These are phyloP conservation scores for Diploptera punctata DNA, from an alignment of 2,888 invertebrate species.

Conservation along the genomic window DNA sequence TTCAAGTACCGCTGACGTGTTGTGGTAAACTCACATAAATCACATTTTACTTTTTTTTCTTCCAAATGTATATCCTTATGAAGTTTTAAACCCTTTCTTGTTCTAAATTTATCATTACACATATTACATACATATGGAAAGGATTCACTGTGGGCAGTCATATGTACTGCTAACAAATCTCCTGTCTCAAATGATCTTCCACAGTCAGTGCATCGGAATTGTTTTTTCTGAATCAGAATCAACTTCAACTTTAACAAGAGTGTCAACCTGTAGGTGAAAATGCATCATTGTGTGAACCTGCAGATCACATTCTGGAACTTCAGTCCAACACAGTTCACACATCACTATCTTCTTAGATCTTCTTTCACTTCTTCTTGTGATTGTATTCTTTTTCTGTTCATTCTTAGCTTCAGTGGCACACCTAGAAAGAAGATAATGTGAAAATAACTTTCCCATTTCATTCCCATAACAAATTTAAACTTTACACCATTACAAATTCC, in stretches of 20 bases:
- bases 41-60: conserved; percentile 45
- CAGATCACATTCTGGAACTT: not conserved
- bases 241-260: conserved; percentile 1
- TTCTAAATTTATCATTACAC: conserved; percentile 34
- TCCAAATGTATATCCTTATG: conserved; percentile 48
- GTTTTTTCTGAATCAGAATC: conserved; percentile 4
- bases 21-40: conserved; percentile 34
- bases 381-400: not conserved
- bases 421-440: conserved; percentile 29
- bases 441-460: not conserved
- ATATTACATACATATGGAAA: conserved; percentile 44
- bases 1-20: conserved; percentile 27
- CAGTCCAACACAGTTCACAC: not conserved
- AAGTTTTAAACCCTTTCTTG: not conserved
- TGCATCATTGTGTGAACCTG: not conserved
- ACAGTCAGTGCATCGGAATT: conserved; percentile 15
- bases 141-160: conserved; percentile 43
- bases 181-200: conserved; percentile 42
- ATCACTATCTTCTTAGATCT: not conserved
- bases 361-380: not conserved
- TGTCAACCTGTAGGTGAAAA: not conserved
- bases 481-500: too few relatives aligned
- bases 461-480: too few relatives aligned
- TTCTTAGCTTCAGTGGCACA: conserved; percentile 7
- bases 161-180: conserved; percentile 9